Percentiles rank a stretch among this genome's conserved stretches.
Evolutionary conservation across 2,797 vertebrate species (phyloP).

Genomic region (Myotis planiceps): DNA sequence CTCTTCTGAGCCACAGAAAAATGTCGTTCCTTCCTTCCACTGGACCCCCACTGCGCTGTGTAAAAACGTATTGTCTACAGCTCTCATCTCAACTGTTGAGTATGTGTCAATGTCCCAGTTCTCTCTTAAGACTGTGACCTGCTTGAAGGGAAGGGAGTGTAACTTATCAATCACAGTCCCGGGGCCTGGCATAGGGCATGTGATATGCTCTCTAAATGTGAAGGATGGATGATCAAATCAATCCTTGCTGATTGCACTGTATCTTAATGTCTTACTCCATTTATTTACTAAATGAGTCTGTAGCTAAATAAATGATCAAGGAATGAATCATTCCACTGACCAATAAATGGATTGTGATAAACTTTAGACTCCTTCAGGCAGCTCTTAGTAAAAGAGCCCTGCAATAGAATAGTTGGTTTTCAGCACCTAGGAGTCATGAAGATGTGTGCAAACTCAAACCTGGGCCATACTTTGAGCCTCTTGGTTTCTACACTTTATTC

Average conservation of each 20-base stretch:
- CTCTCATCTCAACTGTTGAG: not conserved
- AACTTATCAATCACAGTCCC: not conserved
- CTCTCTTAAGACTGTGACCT: not conserved
- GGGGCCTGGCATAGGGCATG: not conserved
- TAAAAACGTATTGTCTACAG: not conserved
- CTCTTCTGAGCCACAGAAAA: not conserved
- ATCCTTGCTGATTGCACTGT: not conserved
- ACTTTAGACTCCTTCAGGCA: not conserved
- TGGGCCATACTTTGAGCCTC: not conserved
- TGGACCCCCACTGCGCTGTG: not conserved
- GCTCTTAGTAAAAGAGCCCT: not conserved
- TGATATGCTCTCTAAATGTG: not conserved
- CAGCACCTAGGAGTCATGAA: not conserved
- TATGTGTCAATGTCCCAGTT: not conserved
- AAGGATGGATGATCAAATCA: conserved; percentile 6
- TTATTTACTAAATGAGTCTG: not conserved
- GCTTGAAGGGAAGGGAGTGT: not conserved
- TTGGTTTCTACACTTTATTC: not conserved
- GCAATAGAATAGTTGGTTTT: not conserved
- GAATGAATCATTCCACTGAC: not conserved
- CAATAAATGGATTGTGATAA: not conserved
- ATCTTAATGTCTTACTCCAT: not conserved
- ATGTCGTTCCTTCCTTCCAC: not conserved
- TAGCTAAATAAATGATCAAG: conserved; percentile 29
- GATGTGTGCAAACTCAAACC: not conserved